Evolutionary conservation across 2,888 invertebrate genomes (phyloP), one percentile per base, ranked within the genome.

Genomic region (Leistus spinibarbis): DNA sequence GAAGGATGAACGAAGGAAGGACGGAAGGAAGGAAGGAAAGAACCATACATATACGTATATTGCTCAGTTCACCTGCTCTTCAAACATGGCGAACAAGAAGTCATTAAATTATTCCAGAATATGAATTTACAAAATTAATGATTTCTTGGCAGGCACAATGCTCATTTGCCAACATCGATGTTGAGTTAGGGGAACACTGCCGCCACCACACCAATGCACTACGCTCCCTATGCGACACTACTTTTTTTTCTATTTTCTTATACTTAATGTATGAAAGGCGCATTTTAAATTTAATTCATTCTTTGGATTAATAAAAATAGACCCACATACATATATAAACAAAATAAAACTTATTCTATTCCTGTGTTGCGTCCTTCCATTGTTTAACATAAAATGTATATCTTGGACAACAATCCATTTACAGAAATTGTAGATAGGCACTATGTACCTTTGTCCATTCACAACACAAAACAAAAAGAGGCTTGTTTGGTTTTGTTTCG

Each of bases 41-140:
- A 40, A 40, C 13, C 7, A n/a, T 40, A 40, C 5, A n/a, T 40
- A 40, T 40, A 40, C 40, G 40, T 57, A 23, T 23, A 65, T 24
- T 66, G 72, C 56, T 72, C 71, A 72, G 24, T 72, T 72, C 53
- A 72, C 71, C 71, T 72, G 71, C 62, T 19, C 22, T 60, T 60
- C 60, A 40, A 60, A 60, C 60, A 19, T 40, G 9, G 53, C 62
- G 62, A 67, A 67, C 62, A 78, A 78, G 78, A 77, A 78, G 79
- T 81, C 82, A 81, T 83, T 83, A 83, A 83, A 83, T 83, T 83
- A 82, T 83, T 83, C 83, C 82, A 79, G 81, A 80, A 81, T 82
- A 81, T 82, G 82, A 81, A 80, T 81, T 81, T 73, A 73, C 67
- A 73, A 80, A 80, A 82, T 82, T 83, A 83, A 82, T 81, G 82